phyloP scores from a whole-genome alignment of 1,140 invertebrate genomes.

The Brachionus rubens region DNA sequence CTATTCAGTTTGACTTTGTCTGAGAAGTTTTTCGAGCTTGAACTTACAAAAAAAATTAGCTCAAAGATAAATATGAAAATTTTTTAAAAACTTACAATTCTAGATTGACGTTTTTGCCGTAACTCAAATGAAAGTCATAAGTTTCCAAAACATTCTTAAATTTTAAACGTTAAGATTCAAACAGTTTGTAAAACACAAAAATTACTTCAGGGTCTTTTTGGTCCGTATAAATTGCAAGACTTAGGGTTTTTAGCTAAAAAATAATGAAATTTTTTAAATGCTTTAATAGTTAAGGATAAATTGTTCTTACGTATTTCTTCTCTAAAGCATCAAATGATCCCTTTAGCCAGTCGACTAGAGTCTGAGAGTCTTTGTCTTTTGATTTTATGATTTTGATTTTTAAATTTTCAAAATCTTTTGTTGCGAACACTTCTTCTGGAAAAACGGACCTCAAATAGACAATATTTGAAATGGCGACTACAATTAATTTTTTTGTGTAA shows the following conservation, averaged over 20 bases:
- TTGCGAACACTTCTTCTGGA: background rate
- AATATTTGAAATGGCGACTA: background rate
- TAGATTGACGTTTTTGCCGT: slow-evolving; percentile 12
- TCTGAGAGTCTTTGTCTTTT: background rate
- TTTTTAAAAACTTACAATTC: background rate
- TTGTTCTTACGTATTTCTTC: slow-evolving; percentile 19
- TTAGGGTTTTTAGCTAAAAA: background rate
- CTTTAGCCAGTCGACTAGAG: background rate
- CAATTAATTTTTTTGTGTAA: background rate
- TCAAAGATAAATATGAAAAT: background rate
- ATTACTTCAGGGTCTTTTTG: background rate
- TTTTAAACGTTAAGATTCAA: background rate
- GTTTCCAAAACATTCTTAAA: slow-evolving; percentile 18
- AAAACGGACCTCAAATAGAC: background rate
- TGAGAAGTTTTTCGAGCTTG: background rate
- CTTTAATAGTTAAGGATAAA: background rate
- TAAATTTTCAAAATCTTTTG: slow-evolving; percentile 3
- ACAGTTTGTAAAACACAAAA: background rate
- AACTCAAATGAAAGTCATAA: slow-evolving; percentile 26
- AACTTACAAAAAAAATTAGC: background rate
- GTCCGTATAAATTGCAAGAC: slow-evolving; percentile 2
- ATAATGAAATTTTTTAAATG: background rate
- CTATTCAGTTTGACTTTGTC: slow-evolving; percentile 11
- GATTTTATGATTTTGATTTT: slow-evolving; percentile 15
- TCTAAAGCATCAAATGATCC: slow-evolving; percentile 19